Percentiles rank a stretch among this genome's conserved stretches.
Evolutionary conservation across 2,797 vertebrate species (phyloP).

Genomic region (Rhinophrynus dorsalis): DNA sequence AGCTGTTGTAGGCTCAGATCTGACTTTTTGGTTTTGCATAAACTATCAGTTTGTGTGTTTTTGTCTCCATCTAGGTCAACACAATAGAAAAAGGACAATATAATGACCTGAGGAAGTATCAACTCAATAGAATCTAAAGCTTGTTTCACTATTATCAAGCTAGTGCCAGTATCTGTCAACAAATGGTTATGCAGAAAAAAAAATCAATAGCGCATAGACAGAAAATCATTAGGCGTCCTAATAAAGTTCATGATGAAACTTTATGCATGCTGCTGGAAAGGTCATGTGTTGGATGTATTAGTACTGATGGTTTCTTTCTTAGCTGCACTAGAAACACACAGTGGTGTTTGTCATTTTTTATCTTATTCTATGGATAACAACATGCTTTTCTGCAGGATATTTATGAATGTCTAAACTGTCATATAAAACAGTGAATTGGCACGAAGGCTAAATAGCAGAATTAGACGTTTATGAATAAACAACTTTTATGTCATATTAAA

Average conservation of each 20-base stretch:
- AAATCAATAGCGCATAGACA: constrained; percentile 73
- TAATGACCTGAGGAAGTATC: background rate
- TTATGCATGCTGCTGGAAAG: constrained; percentile 50
- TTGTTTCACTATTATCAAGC: constrained; percentile 3
- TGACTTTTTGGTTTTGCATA: too few relatives aligned
- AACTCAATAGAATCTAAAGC: background rate
- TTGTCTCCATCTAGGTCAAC: background rate
- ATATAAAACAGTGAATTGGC: background rate
- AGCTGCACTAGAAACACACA: constrained; percentile 8
- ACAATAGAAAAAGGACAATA: background rate
- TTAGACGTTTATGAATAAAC: constrained; percentile 12
- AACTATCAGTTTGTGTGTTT: background rate
- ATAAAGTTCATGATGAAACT: constrained; percentile 65
- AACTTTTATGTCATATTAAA: constrained; percentile 35
- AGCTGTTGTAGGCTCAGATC: too few relatives aligned
- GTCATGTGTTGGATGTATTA: constrained; percentile 55
- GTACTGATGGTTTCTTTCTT: constrained; percentile 35
- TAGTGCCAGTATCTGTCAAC: constrained; percentile 66
- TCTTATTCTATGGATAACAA: background rate
- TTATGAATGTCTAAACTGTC: constrained; percentile 4
- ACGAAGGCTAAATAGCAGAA: constrained; percentile 29
- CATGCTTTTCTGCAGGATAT: constrained; percentile 15
- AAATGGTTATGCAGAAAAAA: constrained; percentile 75
- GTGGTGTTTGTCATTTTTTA: constrained; percentile 8
- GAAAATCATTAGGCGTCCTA: constrained; percentile 70